Base-by-base conservation (phyloP, 2,113 vertebrate species). In the Petrocephalus zakoni region DNA sequence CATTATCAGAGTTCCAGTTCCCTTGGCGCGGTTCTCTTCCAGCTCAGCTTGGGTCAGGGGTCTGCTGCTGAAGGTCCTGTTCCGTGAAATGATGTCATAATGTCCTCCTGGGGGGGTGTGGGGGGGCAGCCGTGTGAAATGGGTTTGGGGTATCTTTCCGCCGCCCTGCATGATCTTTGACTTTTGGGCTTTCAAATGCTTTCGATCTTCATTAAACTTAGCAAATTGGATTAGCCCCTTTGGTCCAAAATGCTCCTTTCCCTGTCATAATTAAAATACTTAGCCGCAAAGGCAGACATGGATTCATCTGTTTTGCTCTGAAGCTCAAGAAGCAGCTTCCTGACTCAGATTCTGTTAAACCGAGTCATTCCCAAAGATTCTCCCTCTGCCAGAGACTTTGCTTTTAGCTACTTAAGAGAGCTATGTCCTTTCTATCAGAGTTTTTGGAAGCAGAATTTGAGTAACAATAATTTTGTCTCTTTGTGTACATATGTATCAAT, bases 121-220 rank as follows among this genome's bases (percentile, higher is more conserved):
- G 42, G 34, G 29, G 1, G 4, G 15, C 8, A 83, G 42, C 19
- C 1, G 4, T 83, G 17, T 47, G 21, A 10, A 10, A 47, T 10
- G 81, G 21, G 8, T 17, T 21, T 3, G 21, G 8, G 3, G 34
- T 17, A 37, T 46, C 75, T 46, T 46, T 81, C 75, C 2, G 5
- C 6, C 6, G 6, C 5, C 37, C 29, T 46, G 15, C 37, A 9
- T 46, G 42, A 5, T 49, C 37, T 83, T 49, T 83, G 81, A 83
- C 21, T 83, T 83, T n/a, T 22, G 1, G 46, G 11, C 46, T 87
- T 46, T 47, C 19, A 46, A 46, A 64, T 9, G 17, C 19, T 61
- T 87, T 87, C 29, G n/a, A 46, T 87, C 10, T 55, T 87, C 17
- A 42, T 58, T 61, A 61, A 85, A 87, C 29, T 61, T 58, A 56